Conservation (phyloP, 2,113 vertebrate species). For the Thalassoma bifasciatum region DNA sequence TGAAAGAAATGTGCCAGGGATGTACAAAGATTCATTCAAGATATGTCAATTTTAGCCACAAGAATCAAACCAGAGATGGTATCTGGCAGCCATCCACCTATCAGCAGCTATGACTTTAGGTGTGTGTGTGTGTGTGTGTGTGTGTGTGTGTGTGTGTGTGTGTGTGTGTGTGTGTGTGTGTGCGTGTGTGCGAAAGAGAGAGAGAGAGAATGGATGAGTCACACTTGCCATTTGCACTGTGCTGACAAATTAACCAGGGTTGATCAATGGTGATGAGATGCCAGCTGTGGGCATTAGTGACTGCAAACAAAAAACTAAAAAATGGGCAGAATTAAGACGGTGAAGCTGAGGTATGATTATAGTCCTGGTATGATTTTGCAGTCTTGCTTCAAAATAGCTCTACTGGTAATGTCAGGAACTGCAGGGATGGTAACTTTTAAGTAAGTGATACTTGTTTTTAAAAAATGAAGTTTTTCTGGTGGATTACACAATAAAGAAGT, state of each 20-base stretch:
- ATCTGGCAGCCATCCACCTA: not conserved
- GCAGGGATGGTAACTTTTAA: too few species aligned
- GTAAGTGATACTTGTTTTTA: too few species aligned
- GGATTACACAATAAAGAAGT: too few species aligned
- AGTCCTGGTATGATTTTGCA: not conserved
- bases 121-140: too few species aligned
- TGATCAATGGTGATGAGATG: constrained; percentile 12
- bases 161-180: not conserved
- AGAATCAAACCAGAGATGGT: too few species aligned
- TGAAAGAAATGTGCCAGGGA: too few species aligned
- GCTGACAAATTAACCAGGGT: constrained; percentile 4
- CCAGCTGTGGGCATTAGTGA: constrained; percentile 9
- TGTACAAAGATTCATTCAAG: too few species aligned
- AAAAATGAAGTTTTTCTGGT: too few species aligned
- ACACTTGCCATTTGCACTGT: constrained; percentile 26
- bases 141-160: too few species aligned
- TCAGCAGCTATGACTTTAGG: constrained; percentile 14
- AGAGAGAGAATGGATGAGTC: constrained; percentile 30
- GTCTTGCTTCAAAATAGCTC: too few species aligned
- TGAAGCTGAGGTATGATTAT: not conserved
- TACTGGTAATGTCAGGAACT: too few species aligned
- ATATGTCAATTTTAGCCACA: too few species aligned
- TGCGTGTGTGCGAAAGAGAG: not conserved
- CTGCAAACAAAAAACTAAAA: not conserved
- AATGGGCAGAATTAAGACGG: not conserved